Percentiles rank a stretch among this genome's conserved stretches.
Evolutionary conservation across 53 echinoderm and acorn worm genomes (phyloP).

Genomic region (Arbacia lixula): DNA sequence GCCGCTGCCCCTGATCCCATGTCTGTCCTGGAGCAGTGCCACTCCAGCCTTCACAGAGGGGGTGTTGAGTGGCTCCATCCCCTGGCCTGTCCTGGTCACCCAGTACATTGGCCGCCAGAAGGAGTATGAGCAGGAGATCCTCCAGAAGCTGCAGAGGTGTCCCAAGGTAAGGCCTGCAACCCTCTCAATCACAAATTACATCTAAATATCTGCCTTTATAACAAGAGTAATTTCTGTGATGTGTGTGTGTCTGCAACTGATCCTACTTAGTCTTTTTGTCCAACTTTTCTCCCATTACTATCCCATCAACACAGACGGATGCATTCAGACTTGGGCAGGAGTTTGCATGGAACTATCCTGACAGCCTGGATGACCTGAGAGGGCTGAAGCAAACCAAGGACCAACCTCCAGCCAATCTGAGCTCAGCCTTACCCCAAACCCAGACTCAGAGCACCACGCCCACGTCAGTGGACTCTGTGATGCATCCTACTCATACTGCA

Average conservation of each 20-base stretch:
- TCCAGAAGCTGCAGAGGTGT: constrained; percentile 75
- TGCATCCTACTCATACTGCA: too few species aligned
- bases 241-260: too few species aligned
- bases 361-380: constrained; percentile 63
- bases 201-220: too few species aligned
- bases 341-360: constrained; percentile 84
- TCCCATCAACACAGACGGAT: constrained; percentile 67
- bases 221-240: too few species aligned
- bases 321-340: constrained; percentile 80
- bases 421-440: too few species aligned
- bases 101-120: constrained; percentile 75
- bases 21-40: constrained; percentile 91
- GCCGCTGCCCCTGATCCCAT: constrained; percentile 80
- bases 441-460: too few species aligned
- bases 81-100: constrained; percentile 77
- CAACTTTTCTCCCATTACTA: too few species aligned
- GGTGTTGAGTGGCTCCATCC: constrained; percentile 80
- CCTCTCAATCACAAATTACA: too few species aligned
- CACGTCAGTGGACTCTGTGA: too few species aligned
- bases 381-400: constrained; percentile 23
- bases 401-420: background rate
- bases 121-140: constrained; percentile 83
- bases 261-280: too few species aligned
- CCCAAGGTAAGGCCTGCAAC: constrained; percentile 83
- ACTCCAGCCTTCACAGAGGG: constrained; percentile 89